Evolutionary conservation across 2,797 vertebrate species (phyloP).

Genomic region (Characodon lateralis): DNA sequence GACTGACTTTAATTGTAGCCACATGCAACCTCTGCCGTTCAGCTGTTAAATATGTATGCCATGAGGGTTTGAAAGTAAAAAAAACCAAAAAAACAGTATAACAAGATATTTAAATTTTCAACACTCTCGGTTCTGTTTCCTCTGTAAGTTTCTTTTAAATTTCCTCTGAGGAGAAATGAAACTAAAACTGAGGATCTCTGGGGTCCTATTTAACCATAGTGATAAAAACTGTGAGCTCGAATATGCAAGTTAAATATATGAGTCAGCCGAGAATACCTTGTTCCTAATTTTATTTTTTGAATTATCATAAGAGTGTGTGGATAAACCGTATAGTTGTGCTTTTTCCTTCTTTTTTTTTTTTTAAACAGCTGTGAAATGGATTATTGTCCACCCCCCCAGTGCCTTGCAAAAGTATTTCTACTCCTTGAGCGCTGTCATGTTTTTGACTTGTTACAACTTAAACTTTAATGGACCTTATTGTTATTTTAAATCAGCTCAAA

Average conservation of each 20-base stretch:
- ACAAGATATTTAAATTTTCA: not conserved
- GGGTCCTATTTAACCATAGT: not conserved
- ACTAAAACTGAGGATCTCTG: not conserved
- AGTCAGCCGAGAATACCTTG: not conserved
- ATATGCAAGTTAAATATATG: not conserved
- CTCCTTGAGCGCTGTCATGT: too few relatives aligned
- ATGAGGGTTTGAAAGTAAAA: not conserved
- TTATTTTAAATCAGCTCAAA: too few relatives aligned
- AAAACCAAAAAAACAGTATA: not conserved
- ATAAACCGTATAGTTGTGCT: not conserved
- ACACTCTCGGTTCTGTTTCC: not conserved
- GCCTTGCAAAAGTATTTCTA: constrained; percentile 4
- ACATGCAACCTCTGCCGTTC: not conserved
- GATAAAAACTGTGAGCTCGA: not conserved
- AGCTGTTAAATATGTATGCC: not conserved
- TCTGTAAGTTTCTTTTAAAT: not conserved
- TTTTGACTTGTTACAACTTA: too few relatives aligned
- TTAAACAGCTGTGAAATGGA: constrained; percentile 21
- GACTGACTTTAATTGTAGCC: constrained; percentile 14
- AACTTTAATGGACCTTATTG: too few relatives aligned
- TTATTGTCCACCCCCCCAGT: not conserved
- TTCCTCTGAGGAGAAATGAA: not conserved
- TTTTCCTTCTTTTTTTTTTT: not conserved
- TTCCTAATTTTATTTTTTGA: not conserved
- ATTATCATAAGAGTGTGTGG: not conserved